phyloP scores from a whole-genome alignment of 2,797 vertebrate genomes.

The Sardinella longiceps region DNA sequence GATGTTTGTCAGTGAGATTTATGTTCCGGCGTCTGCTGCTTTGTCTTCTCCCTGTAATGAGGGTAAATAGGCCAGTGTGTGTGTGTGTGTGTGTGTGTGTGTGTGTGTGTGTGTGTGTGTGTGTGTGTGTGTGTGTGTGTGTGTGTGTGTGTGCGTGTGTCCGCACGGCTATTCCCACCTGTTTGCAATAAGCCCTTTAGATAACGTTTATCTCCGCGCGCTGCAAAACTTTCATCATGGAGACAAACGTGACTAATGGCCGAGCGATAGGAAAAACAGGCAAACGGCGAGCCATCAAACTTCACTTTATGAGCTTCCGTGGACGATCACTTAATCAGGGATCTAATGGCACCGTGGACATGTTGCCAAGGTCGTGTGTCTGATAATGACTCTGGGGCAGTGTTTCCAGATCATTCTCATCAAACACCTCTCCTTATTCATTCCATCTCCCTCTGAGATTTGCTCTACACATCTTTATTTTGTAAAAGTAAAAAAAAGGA shows the following conservation, averaged over 20 bases:
- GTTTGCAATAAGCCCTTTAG: slow-evolving; percentile 20
- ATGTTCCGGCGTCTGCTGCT: slow-evolving; percentile 18
- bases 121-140: too few relatives aligned
- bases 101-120: too few relatives aligned
- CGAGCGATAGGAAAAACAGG: not conserved
- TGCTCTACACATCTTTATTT: not conserved
- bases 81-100: too few relatives aligned
- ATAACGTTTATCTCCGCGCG: slow-evolving; percentile 16
- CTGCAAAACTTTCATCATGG: not conserved
- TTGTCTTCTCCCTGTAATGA: slow-evolving; percentile 5
- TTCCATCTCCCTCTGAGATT: not conserved
- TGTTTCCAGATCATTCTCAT: not conserved
- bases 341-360: not conserved
- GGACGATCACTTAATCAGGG: not conserved
- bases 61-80: slow-evolving; percentile 19
- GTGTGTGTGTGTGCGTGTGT: too few relatives aligned
- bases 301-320: not conserved
- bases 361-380: not conserved
- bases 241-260: slow-evolving; percentile 19
- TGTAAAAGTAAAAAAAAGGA: not conserved
- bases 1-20: slow-evolving; percentile 27
- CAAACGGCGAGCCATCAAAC: not conserved
- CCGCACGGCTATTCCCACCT: slow-evolving; percentile 5
- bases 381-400: not conserved
- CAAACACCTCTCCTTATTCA: not conserved